Evolutionary conservation across 2,797 vertebrate species (phyloP).

Genomic region (Onychomys leucogaster): DNA sequence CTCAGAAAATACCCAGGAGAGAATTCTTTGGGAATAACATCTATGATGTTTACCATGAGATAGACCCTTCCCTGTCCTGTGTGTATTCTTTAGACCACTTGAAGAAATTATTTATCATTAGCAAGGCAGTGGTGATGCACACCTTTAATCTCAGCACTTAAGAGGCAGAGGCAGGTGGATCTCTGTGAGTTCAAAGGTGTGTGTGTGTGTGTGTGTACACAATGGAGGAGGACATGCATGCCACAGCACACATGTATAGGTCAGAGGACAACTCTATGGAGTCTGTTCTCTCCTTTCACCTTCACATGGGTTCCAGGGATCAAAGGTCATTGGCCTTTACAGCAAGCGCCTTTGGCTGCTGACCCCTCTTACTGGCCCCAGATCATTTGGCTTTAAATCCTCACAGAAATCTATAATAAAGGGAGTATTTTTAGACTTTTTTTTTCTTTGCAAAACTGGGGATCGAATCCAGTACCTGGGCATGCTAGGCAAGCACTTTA

Average conservation of each 20-base stretch:
- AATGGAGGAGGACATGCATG: neutral
- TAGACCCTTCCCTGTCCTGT: neutral
- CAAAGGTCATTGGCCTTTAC: neutral
- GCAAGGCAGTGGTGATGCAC: accelerated
- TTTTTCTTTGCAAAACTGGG: neutral
- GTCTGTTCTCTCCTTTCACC: neutral
- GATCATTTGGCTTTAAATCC: neutral
- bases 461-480: neutral
- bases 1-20: neutral
- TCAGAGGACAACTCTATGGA: neutral
- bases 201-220: too few species aligned
- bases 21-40: neutral
- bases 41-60: neutral
- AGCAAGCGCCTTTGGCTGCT: neutral
- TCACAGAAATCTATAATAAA: neutral
- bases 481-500: neutral
- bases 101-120: neutral
- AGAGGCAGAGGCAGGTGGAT: neutral
- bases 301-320: neutral
- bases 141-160: neutral
- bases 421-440: neutral
- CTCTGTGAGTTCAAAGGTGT: neutral
- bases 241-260: neutral
- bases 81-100: neutral
- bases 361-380: neutral